Base-by-base conservation (phyloP, 2,113 vertebrate genomes). In the Phalacrocorax carbo region DNA sequence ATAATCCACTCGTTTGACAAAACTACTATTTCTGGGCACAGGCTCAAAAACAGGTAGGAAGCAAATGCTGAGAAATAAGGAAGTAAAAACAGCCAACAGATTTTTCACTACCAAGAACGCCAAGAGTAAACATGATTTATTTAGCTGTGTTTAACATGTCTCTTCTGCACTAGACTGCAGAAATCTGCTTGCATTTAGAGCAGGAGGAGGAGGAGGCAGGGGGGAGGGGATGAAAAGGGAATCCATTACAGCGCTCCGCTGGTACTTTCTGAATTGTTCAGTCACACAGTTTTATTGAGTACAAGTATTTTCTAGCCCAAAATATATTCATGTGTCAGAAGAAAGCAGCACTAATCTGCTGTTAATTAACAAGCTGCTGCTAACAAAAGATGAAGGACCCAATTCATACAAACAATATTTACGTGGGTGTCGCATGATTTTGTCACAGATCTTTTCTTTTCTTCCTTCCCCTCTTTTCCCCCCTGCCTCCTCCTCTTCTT, bases 31-130 rank as follows among this genome's bases (percentile, higher is more conserved):
- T 98, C 98, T 98, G 98, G 99, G 98, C 98, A 99, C 96, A 15
- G 82, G 72, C 98, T 99, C 98, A 99, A 99, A 98, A 98, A 97
- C 98, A 99, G 98, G 99, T 99, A 99, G 98, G 98, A 98, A 98
- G 98, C 98, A 98, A 98, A 98, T 96, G 98, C 98, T 98, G 97
- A 98, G 98, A 98, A 98, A 98, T 97, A 98, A 98, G 98, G 98
- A 98, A 98, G 98, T 98, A 95, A 97, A 98, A 98, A 98, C 98
- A 98, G 98, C 98, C 98, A 98, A 98, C 96, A 98, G 96, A 97
- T 98, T 98, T 97, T 98, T 98, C 97, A 97, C 97, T 97, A 96
- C 96, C 94, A 95, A 97, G 97, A 98, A 98, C 86, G 97, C 98
- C 98, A 98, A 98, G 97, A 97, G 97, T 98, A 98, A 98, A 98